Evolutionary conservation across 2,113 vertebrate genomes (phyloP).

Genomic region (Colinus virginianus): DNA sequence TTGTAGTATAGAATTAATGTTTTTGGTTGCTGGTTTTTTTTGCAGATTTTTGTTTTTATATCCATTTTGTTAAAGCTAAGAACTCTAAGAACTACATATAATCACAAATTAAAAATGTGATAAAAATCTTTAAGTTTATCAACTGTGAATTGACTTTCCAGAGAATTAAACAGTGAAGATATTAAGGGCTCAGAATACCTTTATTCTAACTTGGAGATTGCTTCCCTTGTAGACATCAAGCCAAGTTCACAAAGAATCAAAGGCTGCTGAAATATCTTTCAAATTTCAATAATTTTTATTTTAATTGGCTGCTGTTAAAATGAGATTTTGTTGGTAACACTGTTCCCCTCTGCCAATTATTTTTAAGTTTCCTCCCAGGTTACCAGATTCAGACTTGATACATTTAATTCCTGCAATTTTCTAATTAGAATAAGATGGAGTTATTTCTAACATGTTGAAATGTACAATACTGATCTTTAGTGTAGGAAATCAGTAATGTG

Average conservation of each 20-base stretch:
- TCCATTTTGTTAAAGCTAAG: not conserved
- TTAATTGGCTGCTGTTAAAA: not conserved
- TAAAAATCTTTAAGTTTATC: not conserved
- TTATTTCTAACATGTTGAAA: not conserved
- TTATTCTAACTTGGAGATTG: not conserved
- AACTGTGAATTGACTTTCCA: not conserved
- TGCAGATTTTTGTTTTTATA: not conserved
- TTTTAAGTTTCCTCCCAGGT: not conserved
- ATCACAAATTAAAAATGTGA: not conserved
- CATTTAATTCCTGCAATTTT: not conserved
- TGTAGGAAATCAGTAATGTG: not conserved
- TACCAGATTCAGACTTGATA: not conserved
- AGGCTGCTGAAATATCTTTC: not conserved
- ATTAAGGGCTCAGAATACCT: not conserved
- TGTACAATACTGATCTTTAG: not conserved
- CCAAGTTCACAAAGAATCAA: not conserved
- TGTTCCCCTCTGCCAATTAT: not conserved
- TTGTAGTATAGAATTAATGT: not conserved
- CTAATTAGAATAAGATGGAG: not conserved
- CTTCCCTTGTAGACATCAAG: not conserved
- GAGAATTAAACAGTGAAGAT: not conserved
- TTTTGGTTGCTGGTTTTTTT: not conserved
- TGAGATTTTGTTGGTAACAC: not conserved
- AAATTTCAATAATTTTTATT: not conserved
- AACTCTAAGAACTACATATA: not conserved